Evolutionary conservation across 2,797 vertebrate species (phyloP).

Genomic region (Pseudomugil gertrudae): DNA sequence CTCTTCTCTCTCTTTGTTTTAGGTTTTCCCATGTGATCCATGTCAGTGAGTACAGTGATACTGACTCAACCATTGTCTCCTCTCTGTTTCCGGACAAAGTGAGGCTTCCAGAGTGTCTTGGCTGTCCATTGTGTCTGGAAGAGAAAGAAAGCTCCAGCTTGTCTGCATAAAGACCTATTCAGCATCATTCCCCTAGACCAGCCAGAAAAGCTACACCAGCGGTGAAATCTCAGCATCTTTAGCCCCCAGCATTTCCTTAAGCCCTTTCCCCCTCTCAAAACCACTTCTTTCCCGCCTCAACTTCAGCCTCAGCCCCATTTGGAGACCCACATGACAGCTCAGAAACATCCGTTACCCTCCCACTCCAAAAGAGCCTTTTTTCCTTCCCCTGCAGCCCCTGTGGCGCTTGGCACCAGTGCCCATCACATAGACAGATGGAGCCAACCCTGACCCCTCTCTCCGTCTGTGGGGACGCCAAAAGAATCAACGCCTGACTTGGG

Average conservation of each 20-base stretch:
- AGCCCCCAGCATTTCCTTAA: constrained; percentile 15
- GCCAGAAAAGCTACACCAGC: constrained; percentile 26
- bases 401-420: constrained; percentile 76
- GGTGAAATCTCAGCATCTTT: constrained; percentile 32
- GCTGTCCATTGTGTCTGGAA: constrained; percentile 60
- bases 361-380: constrained; percentile 51
- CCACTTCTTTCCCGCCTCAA: constrained; percentile 14
- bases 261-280: constrained; percentile 17
- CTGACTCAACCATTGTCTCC: constrained; percentile 68
- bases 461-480: constrained; percentile 64
- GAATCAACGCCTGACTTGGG: constrained; percentile 66
- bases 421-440: constrained; percentile 79
- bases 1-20: constrained; percentile 45
- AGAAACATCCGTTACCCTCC: constrained; percentile 67
- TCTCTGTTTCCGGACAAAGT: constrained; percentile 49
- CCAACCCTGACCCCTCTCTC: constrained; percentile 79
- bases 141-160: constrained; percentile 55
- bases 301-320: constrained; percentile 45
- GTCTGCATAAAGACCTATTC: constrained; percentile 70
- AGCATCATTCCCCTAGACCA: constrained; percentile 44
- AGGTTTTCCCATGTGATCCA: constrained; percentile 57
- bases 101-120: constrained; percentile 35
- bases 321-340: constrained; percentile 66
- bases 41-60: constrained; percentile 52
- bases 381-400: constrained; percentile 65